Base-by-base conservation (phyloP, 2,113 vertebrate species). In the Sialia sialis region DNA sequence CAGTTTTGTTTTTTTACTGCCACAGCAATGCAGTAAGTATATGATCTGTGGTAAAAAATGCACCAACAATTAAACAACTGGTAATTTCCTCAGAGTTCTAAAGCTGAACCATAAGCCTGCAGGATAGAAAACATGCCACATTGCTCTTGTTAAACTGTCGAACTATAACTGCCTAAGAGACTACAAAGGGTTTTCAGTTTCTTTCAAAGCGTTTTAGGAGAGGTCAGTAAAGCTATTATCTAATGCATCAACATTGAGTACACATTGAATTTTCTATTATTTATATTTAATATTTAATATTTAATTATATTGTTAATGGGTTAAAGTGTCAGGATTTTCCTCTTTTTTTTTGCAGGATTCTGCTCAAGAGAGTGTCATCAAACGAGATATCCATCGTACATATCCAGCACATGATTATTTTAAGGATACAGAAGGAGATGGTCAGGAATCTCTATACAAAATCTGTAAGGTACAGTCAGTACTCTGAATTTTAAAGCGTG, bases 391-490 rank as follows among this genome's bases (percentile, higher is more conserved):
- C 96, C 99, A 99, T 96, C 99, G 99, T 29, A 99, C 99, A 2
- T 99, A 99, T 63, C 99, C 99, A 25, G 99, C 99, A 60, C 99
- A 99, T 13, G 99, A 99, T 96, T 99, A 99, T 97, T 99, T 99
- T 94, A 99, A 99, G 97, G 99, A 99, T 77, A 98, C 99, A 0
- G 98, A 98, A 63, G 99, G 99, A 86, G 99, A 99, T 5, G 99
- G 99, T 52, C 99, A 99, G 79, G 99, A 99, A 91, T 99, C 99
- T 12, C 98, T 99, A 4, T 99, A 99, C 94, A 99, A 99, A 97
- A 99, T 99, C 96, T 99, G 99, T 95, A 99, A 99, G 99, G 99
- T 99, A 93, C 96, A 95, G 48, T 32, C 64, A 79, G 63, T 66
- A 12, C 90, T 94, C 66, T 64, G 73, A 29, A 34, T 94, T 94